Evolutionary conservation across 2,113 vertebrate genomes (phyloP), one percentile per base, ranked within the genome.

Genomic region (Entosphenus tridentatus): DNA sequence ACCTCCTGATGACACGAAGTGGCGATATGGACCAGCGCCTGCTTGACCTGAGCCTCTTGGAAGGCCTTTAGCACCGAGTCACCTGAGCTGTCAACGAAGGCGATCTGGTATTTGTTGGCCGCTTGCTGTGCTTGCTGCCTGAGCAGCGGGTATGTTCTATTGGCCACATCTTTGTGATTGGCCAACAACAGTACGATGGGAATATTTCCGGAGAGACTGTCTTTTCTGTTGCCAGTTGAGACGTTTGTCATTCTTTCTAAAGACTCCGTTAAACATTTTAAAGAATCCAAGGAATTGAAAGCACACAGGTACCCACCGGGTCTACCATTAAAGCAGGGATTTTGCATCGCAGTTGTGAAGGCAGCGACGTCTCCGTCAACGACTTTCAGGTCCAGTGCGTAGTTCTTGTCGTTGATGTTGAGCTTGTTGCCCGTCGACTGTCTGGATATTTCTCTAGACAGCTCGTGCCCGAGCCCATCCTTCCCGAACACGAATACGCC

Each of bases 401-500:
- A 65, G n/a, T 11, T 16, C 21, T 65, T 65, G n/a, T 21, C 62
- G 21, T 65, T 65, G n/a, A 65, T 21, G n/a, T 65, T 65, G 62
- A n/a, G 21, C 62, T 65, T 65, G n/a, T 21, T 21, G 21, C 62
- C 8, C n/a, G n/a, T 9, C n/a, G 21, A 21, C n/a, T 65, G 62
- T 21, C 62, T 8, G 10, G n/a, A 16, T 18, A 97, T 93, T 79
- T 96, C 93, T 75, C 96, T 96, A 72, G 93, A 91, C 76, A 96
- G 73, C 71, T 97, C 90, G 0, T 89, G 80, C 0, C 89, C 91
- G 58, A 97, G 75, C 0, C 93, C 91, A 21, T 96, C 90, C 79
- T 87, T 93, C 70, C 93, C 93, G 1, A 97, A 77, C 71, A 97
- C 91, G 13, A 97, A 89, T 71, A 97, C 78, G 70, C 95, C 95